These are phyloP conservation scores for Luehdorfia chinensis DNA, from an alignment of 1,140 invertebrate genomes.

Conservation along the genomic window DNA sequence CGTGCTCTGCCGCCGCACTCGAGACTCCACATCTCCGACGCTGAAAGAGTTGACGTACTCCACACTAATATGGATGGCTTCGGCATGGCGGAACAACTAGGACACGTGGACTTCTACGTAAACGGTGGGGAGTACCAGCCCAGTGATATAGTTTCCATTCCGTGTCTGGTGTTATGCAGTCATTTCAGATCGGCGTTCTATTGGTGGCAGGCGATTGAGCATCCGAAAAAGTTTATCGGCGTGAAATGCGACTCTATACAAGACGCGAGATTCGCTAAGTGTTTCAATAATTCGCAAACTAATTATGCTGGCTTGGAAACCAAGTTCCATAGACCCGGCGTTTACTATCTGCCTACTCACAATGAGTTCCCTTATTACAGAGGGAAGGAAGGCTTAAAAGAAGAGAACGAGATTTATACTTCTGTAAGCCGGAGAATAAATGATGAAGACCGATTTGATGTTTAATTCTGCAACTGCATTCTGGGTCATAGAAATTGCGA, in stretches of 20 bases:
- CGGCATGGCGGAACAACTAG: conserved; percentile 81
- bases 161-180: conserved; percentile 58
- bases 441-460: conserved; percentile 39
- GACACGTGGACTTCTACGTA: conserved; percentile 85
- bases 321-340: conserved; percentile 46
- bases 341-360: conserved; percentile 55
- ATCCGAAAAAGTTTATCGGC: conserved; percentile 59
- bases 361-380: conserved; percentile 64
- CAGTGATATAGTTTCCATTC: conserved; percentile 50
- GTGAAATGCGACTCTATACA: conserved; percentile 53
- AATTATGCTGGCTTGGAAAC: conserved; percentile 51
- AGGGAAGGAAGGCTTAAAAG: conserved; percentile 50
- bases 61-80: conserved; percentile 85
- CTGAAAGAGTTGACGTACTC: conserved; percentile 79
- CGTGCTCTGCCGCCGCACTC: conserved; percentile 66
- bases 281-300: conserved; percentile 42
- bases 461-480: too few species aligned
- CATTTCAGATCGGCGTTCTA: conserved; percentile 51
- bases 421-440: conserved; percentile 43
- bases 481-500: too few species aligned
- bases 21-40: conserved; percentile 77
- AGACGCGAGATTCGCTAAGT: conserved; percentile 52
- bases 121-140: conserved; percentile 86
- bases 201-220: conserved; percentile 60
- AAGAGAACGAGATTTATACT: conserved; percentile 53